Base-by-base conservation (phyloP, 2,113 vertebrate species). In the Hypocryptadius cinnamomeus region DNA sequence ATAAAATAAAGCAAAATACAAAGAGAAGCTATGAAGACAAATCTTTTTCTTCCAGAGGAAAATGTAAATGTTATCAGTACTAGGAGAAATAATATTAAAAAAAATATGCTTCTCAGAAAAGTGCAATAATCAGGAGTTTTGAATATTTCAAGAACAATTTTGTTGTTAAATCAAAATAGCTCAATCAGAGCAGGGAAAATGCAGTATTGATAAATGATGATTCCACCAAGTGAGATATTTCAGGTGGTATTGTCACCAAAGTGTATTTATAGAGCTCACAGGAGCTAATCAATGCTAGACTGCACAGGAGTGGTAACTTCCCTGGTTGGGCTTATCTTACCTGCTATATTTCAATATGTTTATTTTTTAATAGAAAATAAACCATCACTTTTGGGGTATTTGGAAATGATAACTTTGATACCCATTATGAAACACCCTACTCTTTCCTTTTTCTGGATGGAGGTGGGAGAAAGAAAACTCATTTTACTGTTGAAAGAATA, bases 111-210 rank as follows among this genome's bases (percentile, higher is more conserved):
- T 57, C 50, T 83, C 39, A 37, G 54, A 76, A 53, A 82, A 93
- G 20, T 47, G 42, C 25, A 73, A 17, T 87, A 70, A 94, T 93
- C 65, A 71, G 53, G 53, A 85, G 71, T 70, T 95, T 79, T 89
- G 73, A 89, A 92, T 93, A 94, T 88, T 93, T 95, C 68, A 92
- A 85, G 53, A 96, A 79, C 48, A 54, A 3, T 92, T 96, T 78
- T 79, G 50, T 92, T 56, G 63, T 85, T 95, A 56, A 5, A 45
- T 79, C 30, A 69, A 82, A 81, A 54, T 65, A 73, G 42, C 74
- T 89, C 78, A 76, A 77, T 89, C 80, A 77, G 78, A 74, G 39
- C 28, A 77, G 63, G 59, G 65, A 81, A 91, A 92, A 61, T 0
- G 2, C 9, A 4, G 31, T 79, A 42, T 61, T 92, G 84, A 61